Evolutionary conservation across 2,888 invertebrate genomes (phyloP).

Genomic region (Dysmachus trigonus): DNA sequence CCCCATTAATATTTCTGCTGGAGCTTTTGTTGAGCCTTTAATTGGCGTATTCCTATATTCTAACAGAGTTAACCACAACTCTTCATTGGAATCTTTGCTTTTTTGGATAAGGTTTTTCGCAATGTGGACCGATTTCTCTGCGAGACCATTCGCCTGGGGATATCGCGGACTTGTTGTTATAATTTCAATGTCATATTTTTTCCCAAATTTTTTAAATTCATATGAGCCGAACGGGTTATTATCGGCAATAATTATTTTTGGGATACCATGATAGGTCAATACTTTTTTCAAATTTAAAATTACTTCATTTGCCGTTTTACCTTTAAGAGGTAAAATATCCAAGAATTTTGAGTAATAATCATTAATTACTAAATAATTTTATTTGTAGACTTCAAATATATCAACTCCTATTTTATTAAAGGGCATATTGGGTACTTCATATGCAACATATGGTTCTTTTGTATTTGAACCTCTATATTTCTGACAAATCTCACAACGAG

Average conservation of each 20-base stretch:
- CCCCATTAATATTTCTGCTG: too few species aligned
- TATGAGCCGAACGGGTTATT: too few species aligned
- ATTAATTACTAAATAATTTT: too few species aligned
- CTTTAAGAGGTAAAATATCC: too few species aligned
- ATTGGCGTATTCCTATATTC: slow-evolving; percentile 22
- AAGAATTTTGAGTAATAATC: too few species aligned
- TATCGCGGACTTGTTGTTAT: slow-evolving; percentile 51
- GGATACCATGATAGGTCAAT: slow-evolving; percentile 49
- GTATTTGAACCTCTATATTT: slow-evolving; percentile 10
- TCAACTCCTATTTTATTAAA: slow-evolving; percentile 53
- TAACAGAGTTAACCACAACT: slow-evolving; percentile 17
- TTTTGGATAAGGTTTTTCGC: slow-evolving; percentile 27
- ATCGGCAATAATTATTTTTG: slow-evolving; percentile 48
- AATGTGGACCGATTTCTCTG: slow-evolving; percentile 5
- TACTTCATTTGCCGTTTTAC: too few species aligned
- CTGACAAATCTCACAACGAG: slow-evolving; percentile 14
- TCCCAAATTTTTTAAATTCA: slow-evolving; percentile 51
- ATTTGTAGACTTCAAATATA: slow-evolving; percentile 50
- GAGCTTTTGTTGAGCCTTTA: too few species aligned
- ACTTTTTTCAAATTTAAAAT: neutral
- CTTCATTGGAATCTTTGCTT: neutral
- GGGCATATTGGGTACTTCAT: slow-evolving; percentile 1
- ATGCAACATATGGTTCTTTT: neutral
- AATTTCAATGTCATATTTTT: slow-evolving; percentile 50
- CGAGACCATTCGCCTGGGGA: slow-evolving; percentile 51